phyloP scores from a whole-genome alignment of 2,113 vertebrate species.

The Petaurus breviceps region DNA sequence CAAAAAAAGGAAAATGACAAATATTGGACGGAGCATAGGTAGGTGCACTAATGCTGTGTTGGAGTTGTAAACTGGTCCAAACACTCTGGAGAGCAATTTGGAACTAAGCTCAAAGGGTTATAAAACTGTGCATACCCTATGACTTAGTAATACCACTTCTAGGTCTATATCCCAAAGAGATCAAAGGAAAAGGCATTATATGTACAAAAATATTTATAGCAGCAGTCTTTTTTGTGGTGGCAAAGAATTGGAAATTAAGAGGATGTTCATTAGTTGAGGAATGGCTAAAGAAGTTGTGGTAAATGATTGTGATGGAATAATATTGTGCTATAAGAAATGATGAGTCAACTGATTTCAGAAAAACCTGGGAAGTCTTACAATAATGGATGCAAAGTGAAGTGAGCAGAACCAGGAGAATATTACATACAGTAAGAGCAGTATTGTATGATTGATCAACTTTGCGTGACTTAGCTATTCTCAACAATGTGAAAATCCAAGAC shows the following conservation, averaged over 20 bases:
- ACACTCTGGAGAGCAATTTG: background rate
- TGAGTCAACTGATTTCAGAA: background rate
- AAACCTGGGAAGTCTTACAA: background rate
- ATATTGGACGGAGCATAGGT: background rate
- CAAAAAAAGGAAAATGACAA: background rate
- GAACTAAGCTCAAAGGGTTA: background rate
- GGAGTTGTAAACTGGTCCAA: background rate
- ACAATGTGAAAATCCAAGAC: background rate
- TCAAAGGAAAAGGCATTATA: background rate
- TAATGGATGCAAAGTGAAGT: background rate
- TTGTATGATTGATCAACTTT: background rate
- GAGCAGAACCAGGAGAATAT: background rate
- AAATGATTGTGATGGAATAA: background rate
- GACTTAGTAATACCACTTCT: background rate
- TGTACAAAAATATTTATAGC: background rate
- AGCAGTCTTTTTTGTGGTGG: background rate
- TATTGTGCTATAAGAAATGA: background rate
- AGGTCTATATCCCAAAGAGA: background rate
- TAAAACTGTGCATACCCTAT: background rate
- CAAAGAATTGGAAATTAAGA: background rate
- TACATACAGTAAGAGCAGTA: background rate
- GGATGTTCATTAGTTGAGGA: background rate
- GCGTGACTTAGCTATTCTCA: background rate
- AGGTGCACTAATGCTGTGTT: background rate
- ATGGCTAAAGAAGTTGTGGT: background rate